Base-by-base conservation (phyloP, 2,113 vertebrate species). In the Antechinus flavipes region DNA sequence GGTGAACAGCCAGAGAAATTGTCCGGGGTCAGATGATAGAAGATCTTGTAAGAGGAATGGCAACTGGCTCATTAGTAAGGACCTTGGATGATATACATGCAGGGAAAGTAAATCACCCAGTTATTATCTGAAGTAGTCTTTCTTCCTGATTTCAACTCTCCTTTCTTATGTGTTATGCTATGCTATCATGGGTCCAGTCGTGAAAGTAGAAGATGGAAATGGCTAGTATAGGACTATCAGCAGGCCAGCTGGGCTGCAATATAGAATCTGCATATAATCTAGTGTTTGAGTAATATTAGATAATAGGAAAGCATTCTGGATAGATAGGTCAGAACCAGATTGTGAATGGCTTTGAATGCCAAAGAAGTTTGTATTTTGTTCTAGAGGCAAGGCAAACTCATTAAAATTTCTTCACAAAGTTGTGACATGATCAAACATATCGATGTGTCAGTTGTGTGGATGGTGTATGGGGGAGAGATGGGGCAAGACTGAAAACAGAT, bases 161-260 rank as follows among this genome's bases (percentile, higher is more conserved):
- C 35, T 76, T 76, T 76, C 16, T 76, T n/a, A n/a, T 35, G 14
- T n/a, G 14, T n/a, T 76, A 14, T n/a, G 35, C 14, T n/a, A 1
- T 76, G 35, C 4, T 76, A 2, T n/a, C 35, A 76, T 2, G 19
- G n/a, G 7, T 76, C 14, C 35, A n/a, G 4, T 14, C 1, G n/a
- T n/a, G 68, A n/a, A 76, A 76, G 16, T 19, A 76, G 35, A 76
- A n/a, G 6, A 76, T n/a, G 35, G 16, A 7, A 76, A 76, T n/a
- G 11, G 1, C 16, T 19, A 0, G 35, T n/a, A n/a, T 6, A 76
- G 14, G 14, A 19, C 0, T n/a, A 4, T 22, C 19, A n/a, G 16
- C 14, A 19, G 16, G 16, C 8, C 68, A 76, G 35, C 35, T 76
- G 16, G 35, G 35, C 35, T n/a, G 3, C 27, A 68, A 68, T 14